phyloP scores from a whole-genome alignment of 2,888 invertebrate genomes.

The Scaptomyza tumidula region DNA sequence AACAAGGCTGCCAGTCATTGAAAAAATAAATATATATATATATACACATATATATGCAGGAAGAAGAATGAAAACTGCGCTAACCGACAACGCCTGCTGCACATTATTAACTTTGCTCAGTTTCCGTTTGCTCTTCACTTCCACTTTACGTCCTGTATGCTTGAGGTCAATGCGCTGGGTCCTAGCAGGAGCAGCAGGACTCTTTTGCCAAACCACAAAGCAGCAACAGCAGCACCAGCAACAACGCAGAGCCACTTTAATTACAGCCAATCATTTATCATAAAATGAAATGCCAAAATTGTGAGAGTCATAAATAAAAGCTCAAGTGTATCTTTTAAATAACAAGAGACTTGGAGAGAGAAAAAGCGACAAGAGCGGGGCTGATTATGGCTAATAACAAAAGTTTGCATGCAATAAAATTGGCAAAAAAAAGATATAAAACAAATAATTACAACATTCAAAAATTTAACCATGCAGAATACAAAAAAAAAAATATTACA shows the following conservation, averaged over 20 bases:
- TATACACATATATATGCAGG: neutral
- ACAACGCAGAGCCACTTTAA: slow-evolving; percentile 55
- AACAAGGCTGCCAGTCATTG: slow-evolving; percentile 56
- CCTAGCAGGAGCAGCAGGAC: slow-evolving; percentile 20
- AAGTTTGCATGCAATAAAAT: neutral
- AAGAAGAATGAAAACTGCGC: slow-evolving; percentile 34
- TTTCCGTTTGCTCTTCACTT: slow-evolving; percentile 27
- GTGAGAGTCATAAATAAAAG: slow-evolving; percentile 57
- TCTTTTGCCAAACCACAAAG: slow-evolving; percentile 37
- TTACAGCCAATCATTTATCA: slow-evolving; percentile 70
- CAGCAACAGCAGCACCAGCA: slow-evolving; percentile 13
- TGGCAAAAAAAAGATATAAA: no score
- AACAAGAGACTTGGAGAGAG: neutral
- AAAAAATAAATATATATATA: slow-evolving; percentile 3
- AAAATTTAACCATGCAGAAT: no score
- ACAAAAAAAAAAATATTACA: no score
- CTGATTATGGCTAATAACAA: slow-evolving; percentile 2
- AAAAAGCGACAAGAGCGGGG: neutral
- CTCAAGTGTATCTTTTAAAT: slow-evolving; percentile 37
- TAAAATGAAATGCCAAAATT: slow-evolving; percentile 58
- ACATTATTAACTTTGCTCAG: slow-evolving; percentile 68
- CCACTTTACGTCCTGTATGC: slow-evolving; percentile 17
- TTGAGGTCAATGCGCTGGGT: slow-evolving; percentile 46
- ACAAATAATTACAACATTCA: neutral
- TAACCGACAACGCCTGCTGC: slow-evolving; percentile 55